Evolutionary conservation across 1,140 invertebrate genomes (phyloP), one percentile per base, ranked within the genome.

Genomic region (Diabrotica virgifera): DNA sequence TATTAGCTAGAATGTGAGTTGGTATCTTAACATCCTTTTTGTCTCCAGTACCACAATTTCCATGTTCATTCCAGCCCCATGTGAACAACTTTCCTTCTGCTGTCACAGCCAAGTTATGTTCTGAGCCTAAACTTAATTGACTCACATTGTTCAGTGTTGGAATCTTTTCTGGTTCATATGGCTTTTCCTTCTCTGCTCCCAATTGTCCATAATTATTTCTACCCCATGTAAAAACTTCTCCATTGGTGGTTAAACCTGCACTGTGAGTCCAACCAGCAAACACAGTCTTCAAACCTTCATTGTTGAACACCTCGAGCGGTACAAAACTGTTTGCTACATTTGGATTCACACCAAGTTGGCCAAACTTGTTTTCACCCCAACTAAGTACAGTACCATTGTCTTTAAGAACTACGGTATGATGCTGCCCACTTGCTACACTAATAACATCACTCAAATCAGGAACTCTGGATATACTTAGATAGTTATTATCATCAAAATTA

Each of bases 1-100:
- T 74, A 53, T 77, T 72, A 37, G 67, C 67, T 10, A 81, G 72
- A 52, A 85, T 67, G 13, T 76, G 75, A 51, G 68, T 74, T 7
- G 77, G 77, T 64, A 75, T 72, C 52, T 79, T 77, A 50, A 91
- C 80, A 77, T 91, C 85, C 24, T 84, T 81, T 14, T 82, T 85
- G 55, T 82, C 78, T 46, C 87, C 87, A 67, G 86, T 89, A 65
- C 92, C 93, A 77, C 92, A 94, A 73, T 92, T 93, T 24, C 90
- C 89, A 80, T 95, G 93, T 71, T 95, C 93, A 80, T 95, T 95
- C 92, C 92, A 95, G 6, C 93, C 93, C 92, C 92, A 94, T n/a
- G 87, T 86, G 64, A 86, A 87, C 4, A 93, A 70, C 52, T 81
- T 78, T 13, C 85, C 85, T 64, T 84, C 78, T 50, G 79, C 84